These are phyloP conservation scores for Phataginus tetradactyla DNA, from an alignment of 2,797 vertebrate species.

Conservation along the genomic window DNA sequence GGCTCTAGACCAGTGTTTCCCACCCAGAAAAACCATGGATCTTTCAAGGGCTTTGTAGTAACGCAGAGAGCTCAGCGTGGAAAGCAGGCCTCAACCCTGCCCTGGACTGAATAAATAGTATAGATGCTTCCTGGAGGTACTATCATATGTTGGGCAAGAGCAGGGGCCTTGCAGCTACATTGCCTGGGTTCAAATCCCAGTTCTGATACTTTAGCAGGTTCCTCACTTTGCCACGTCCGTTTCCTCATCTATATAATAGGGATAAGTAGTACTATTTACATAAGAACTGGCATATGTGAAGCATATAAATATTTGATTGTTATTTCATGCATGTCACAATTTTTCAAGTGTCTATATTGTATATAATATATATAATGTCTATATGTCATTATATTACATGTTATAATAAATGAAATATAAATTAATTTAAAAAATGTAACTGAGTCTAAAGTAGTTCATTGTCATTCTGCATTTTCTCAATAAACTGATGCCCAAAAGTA, in stretches of 20 bases:
- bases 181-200: background rate
- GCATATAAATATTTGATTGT: conserved; percentile 13
- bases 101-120: background rate
- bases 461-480: conserved; percentile 5
- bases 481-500: background rate
- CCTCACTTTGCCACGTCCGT: background rate
- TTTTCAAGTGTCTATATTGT: background rate
- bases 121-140: background rate
- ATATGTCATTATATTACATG: background rate
- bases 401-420: background rate
- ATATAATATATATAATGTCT: too few relatives aligned
- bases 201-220: background rate
- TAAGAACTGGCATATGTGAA: background rate
- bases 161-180: background rate
- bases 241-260: background rate
- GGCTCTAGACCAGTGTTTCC: background rate
- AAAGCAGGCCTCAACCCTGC: background rate
- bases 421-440: background rate
- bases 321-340: background rate
- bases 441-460: background rate
- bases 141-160: background rate
- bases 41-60: background rate
- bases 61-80: background rate
- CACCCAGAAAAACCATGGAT: background rate
- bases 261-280: background rate